Evolutionary conservation across 2,888 invertebrate genomes (phyloP), one percentile per base, ranked within the genome.

Genomic region (Spisula solida): DNA sequence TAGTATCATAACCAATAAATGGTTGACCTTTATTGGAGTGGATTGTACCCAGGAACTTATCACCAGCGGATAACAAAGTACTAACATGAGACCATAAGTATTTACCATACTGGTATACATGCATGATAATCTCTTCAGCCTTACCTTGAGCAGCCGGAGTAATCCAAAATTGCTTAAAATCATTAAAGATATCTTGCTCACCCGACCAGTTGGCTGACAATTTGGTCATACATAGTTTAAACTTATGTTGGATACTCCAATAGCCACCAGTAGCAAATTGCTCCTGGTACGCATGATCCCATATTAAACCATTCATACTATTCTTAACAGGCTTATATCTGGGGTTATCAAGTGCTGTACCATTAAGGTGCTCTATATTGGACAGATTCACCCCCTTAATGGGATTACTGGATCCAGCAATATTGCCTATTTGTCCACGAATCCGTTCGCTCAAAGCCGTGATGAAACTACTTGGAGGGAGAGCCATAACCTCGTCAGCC

Each of bases 201-300:
- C n/a, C 66, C 1, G 4, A 2, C 20, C 20, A 66, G 6, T 1
- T 2, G 4, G 2, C 25, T 12, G 1, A 2, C 29, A 66, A 66
- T 66, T 25, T 66, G 4, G 20, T 66, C 20, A 12, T 66, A 25
- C 20, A 18, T 20, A 66, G 6, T 2, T 12, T 66, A 66, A 66
- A 66, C 66, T 66, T 66, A 66, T 66, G 25, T n/a, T 66, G 66
- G 4, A 66, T 66, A 66, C 66, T 66, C 66, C 66, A 66, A n/a
- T 66, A 66, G 1, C 4, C 29, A 25, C 4, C 66, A 66, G 6
- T 66, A 66, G 66, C 29, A 66, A 66, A 66, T 66, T n/a, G 10
- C 20, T 66, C n/a, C 29, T n/a, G 5, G n/a, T 66, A 66, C 10
- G 25, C 29, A 66, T 66, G 66, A 20, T 18, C 20, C 29, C 55